These are phyloP conservation scores for Halcyon badia DNA, from an alignment of 2,797 vertebrate species.

Conservation along the genomic window DNA sequence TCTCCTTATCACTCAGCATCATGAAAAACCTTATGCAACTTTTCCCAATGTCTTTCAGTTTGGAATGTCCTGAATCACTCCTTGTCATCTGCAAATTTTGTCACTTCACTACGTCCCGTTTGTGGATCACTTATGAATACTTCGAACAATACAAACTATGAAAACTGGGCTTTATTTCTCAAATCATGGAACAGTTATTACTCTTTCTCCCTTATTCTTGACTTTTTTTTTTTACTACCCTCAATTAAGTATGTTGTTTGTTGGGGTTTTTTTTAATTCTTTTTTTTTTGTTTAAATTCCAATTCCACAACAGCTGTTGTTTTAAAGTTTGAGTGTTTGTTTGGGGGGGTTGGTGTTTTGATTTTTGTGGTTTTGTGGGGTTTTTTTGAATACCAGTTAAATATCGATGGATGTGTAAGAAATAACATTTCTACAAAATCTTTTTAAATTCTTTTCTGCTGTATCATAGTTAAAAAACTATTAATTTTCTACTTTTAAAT, in stretches of 20 bases:
- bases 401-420: neutral
- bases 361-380: neutral
- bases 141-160: neutral
- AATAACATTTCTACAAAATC: neutral
- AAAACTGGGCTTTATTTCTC: neutral
- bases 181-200: neutral
- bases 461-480: neutral
- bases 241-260: neutral
- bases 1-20: neutral
- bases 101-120: neutral
- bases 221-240: neutral
- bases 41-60: neutral
- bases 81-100: conserved; percentile 19
- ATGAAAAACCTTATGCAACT: neutral
- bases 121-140: neutral
- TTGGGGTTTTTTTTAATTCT: too few species aligned
- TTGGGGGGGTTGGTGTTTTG: accelerated
- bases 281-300: neutral
- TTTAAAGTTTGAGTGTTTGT: neutral
- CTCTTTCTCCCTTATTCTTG: neutral
- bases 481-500: neutral
- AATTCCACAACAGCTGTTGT: neutral
- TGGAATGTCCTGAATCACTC: neutral
- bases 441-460: neutral
- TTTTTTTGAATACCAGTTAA: neutral